Base-by-base conservation (phyloP, 35 echinoderm and acorn worm species). In the Apostichopus japonicus region DNA sequence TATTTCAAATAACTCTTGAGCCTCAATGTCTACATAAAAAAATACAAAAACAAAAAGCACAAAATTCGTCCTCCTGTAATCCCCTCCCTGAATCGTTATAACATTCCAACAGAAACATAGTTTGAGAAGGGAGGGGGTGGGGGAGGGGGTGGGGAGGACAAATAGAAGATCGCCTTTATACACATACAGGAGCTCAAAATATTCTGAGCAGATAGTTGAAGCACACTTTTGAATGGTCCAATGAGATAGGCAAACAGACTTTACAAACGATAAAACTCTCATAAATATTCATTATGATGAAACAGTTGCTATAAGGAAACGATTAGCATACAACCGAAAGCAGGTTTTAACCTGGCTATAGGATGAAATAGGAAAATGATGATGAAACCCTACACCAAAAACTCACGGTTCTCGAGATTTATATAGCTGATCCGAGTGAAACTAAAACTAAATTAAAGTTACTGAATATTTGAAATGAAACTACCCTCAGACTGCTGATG, bases 1-100 rank as follows among this genome's bases (percentile, higher is more conserved):
- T 19, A 75, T 75, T 75, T 75, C 63, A 67, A 15, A 67, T 67
- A 44, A 67, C 63, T 75, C 71, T 75, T 7, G 71, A 75, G 71
- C 71, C 71, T 75, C 71, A 75, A 75, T 75, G 71, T 75, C 71
- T 75, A 75, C 71, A 75, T 75, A 75, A 23, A 75, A 75, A 75
- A 23, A 75, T 75, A 75, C 71, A 19, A 75, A 75, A 21, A 21
- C n/a, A 6, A 75, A 19, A 75, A 75, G 71, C 71, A 75, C 71
- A 75, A 75, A n/a, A 23, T 75, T 75, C 6, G 15, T 23, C 15
- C 71, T n/a, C 71, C 71, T 19, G 1, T 21, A 17, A 75, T 75
- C 71, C 71, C 63, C 21, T 75, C 71, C 71, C 71, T 19, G 16
- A 75, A 75, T 19, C 7, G 71, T 21, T 44, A 21, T 0, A 19